A percentile compares a stretch with the other conserved stretches of the same genome.
phyloP scores from a whole-genome alignment of 2,888 invertebrate genomes.

The Catocala sponsa region DNA sequence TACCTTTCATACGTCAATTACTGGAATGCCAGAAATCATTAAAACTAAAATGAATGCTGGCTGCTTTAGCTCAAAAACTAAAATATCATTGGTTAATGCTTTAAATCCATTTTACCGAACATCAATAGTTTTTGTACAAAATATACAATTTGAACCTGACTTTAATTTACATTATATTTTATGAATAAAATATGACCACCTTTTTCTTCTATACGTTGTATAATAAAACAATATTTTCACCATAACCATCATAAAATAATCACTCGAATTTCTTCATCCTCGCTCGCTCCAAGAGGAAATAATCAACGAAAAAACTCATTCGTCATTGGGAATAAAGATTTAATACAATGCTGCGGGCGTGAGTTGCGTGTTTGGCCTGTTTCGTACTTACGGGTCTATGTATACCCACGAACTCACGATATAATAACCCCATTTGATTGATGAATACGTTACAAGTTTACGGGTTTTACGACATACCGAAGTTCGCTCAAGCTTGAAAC shows the following conservation, averaged over 20 bases:
- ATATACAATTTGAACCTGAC: no score
- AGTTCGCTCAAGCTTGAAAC: conserved; percentile 23
- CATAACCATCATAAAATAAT: conserved; percentile 45
- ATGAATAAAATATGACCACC: no score
- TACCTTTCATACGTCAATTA: no score
- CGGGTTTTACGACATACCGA: conserved; percentile 48
- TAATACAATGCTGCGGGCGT: conserved; percentile 51
- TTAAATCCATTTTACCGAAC: no score
- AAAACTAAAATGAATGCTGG: no score
- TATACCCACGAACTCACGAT: conserved; percentile 58
- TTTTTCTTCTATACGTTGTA: no score
- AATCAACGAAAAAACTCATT: conserved; percentile 54
- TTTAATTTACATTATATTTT: no score
- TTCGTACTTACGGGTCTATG: conserved; percentile 43
- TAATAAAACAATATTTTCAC: conserved; percentile 22
- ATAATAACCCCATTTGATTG: conserved; percentile 73
- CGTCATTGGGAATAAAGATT: conserved; percentile 57
- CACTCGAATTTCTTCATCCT: conserved; percentile 46
- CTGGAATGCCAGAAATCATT: no score
- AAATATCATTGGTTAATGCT: no score
- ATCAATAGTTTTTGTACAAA: no score
- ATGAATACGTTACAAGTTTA: conserved; percentile 62
- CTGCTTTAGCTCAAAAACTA: no score
- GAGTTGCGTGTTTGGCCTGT: conserved; percentile 55
- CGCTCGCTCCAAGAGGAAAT: conserved; percentile 44